Conservation (phyloP, 2,888 invertebrate genomes). For the Cheilosia soror region DNA sequence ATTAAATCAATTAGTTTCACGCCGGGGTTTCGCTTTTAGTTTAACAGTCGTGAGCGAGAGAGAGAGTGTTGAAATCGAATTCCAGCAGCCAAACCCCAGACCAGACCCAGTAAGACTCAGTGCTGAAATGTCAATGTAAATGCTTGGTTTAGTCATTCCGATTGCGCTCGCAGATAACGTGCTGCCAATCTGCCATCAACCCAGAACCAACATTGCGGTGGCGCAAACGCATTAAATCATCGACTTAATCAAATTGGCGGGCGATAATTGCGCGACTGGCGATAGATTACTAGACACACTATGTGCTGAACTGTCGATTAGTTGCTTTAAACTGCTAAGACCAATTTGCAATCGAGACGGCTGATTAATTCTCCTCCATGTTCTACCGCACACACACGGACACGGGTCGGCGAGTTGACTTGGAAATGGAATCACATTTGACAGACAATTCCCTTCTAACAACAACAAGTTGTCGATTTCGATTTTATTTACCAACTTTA, state of each 20-base stretch:
- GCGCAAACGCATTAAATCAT: slow-evolving; percentile 60
- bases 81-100: slow-evolving; percentile 34
- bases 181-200: slow-evolving; percentile 7
- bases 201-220: neutral
- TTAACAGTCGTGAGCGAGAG: neutral
- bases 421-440: neutral
- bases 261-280: slow-evolving; percentile 66
- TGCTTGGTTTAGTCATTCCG: slow-evolving; percentile 58
- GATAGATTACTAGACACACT: slow-evolving; percentile 55
- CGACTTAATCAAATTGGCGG: slow-evolving; percentile 63
- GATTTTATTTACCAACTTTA: slow-evolving; percentile 10
- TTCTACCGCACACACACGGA: neutral
- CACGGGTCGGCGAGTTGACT: neutral
- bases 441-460: slow-evolving; percentile 26
- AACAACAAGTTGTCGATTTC: slow-evolving; percentile 39
- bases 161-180: slow-evolving; percentile 57
- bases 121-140: slow-evolving; percentile 1
- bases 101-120: neutral
- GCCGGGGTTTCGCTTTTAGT: neutral
- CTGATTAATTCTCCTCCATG: slow-evolving; percentile 48
- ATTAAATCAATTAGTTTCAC: slow-evolving; percentile 47
- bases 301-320: slow-evolving; percentile 50
- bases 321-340: slow-evolving; percentile 37
- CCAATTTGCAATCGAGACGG: slow-evolving; percentile 63
- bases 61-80: slow-evolving; percentile 32